Base-by-base conservation (phyloP, 2,113 vertebrate species). In the Otus sunia region DNA sequence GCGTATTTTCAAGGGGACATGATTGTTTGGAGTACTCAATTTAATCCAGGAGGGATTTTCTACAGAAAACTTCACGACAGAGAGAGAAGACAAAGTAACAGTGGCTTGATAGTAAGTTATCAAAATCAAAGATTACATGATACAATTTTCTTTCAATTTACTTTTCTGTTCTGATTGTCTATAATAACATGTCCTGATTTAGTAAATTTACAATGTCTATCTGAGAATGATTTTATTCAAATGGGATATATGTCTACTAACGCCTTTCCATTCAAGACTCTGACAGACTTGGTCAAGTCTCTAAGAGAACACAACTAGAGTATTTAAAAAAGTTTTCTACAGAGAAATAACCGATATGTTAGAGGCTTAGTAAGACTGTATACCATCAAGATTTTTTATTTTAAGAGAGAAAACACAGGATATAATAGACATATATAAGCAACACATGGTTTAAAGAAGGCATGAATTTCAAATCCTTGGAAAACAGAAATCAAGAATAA, bases 1-100 rank as follows among this genome's bases (percentile, higher is more conserved):
- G 98, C 98, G 67, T 98, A 99, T 97, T 99, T 99, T 98, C 99
- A 99, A 98, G 99, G 99, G 96, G 98, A 99, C 97, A 99, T 99
- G 98, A 99, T 99, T 97, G 98, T 99, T 97, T 99, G 99, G 99
- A 99, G 99, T 89, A 99, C 99, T 95, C 99, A 99, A 45, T 99
- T 99, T 98, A 99, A 99, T 97, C 99, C 99, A 68, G 99, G 99
- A 50, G 99, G 99, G 88, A 99, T 99, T 98, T 99, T 99, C 98
- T 99, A 99, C 98, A 99, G 98, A 98, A 99, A 98, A 88, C 98
- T 99, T 96, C 98, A 98, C 32, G 98, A 98, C 90, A 98, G 98
- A 98, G 99, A 98, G 97, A 99, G 99, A 95, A 98, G 98, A 81
- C 99, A 99, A 98, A 98, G 98, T 91, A 99, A 98, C 96, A 98